These are phyloP conservation scores for Catamblyrhynchus diadema DNA, from an alignment of 2,797 vertebrate genomes.

Conservation along the genomic window DNA sequence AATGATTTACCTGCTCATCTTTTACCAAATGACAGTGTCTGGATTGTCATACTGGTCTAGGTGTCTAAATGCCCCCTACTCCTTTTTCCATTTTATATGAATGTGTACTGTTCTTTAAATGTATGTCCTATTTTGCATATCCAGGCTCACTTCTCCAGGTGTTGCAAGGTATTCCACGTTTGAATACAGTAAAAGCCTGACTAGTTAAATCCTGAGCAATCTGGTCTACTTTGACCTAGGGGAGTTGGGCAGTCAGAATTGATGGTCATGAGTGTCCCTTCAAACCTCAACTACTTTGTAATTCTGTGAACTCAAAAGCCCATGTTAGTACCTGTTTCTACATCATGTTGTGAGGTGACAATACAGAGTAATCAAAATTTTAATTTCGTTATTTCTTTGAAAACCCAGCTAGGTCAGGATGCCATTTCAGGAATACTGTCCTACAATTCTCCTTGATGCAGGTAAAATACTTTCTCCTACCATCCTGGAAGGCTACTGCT, in stretches of 20 bases:
- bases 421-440: not conserved
- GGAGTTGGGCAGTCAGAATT: not conserved
- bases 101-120: not conserved
- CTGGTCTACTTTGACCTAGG: not conserved
- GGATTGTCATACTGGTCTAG: not conserved
- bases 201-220: not conserved
- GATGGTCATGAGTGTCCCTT: not conserved
- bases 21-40: not conserved
- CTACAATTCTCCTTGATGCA: not conserved
- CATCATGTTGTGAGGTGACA: not conserved
- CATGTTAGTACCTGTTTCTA: not conserved
- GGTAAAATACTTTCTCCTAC: not conserved
- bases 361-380: not conserved
- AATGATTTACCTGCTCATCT: not conserved
- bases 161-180: not conserved
- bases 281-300: not conserved
- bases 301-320: not conserved
- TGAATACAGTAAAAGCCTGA: not conserved
- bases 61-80: not conserved
- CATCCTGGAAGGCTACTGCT: not conserved
- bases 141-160: not conserved
- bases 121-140: not conserved
- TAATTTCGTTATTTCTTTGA: not conserved
- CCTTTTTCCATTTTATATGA: not conserved
- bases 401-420: not conserved